Conservation (phyloP, 2,113 vertebrate species). For the Hipposideros armiger region DNA sequence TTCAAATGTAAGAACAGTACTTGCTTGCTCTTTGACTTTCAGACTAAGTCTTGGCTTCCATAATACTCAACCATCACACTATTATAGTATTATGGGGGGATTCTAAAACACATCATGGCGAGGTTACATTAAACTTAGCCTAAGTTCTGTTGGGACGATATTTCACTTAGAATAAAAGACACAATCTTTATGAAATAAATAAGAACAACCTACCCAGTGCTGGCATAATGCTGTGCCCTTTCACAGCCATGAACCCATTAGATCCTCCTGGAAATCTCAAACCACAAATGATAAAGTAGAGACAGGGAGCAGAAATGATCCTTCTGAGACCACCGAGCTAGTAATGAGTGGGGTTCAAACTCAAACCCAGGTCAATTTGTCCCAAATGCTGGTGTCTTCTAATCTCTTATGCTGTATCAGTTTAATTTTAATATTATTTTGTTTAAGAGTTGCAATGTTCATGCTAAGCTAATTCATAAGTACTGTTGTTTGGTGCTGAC, state of each 20-base stretch:
- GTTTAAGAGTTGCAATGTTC: constrained; percentile 16
- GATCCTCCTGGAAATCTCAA: not conserved
- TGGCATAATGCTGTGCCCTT: not conserved
- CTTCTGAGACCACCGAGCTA: not conserved
- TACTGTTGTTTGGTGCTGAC: not conserved
- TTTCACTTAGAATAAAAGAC: constrained; percentile 44
- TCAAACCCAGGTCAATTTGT: not conserved
- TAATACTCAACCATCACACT: not conserved
- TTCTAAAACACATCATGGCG: not conserved
- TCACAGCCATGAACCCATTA: not conserved
- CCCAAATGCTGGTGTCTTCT: not conserved
- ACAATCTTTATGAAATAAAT: not conserved
- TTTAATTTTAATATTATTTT: constrained; percentile 48
- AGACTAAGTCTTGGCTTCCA: not conserved
- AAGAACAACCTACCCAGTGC: not conserved
- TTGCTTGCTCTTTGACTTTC: not conserved
- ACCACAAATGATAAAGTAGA: constrained; percentile 17
- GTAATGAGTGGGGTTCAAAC: not conserved
- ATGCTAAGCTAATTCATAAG: constrained; percentile 44
- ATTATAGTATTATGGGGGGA: not conserved
- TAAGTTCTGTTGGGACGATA: not conserved
- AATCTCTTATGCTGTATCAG: not conserved
- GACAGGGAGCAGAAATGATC: not conserved
- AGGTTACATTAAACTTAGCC: not conserved
- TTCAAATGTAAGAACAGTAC: not conserved